A percentile compares a stretch with the other conserved stretches of the same genome.
Conservation (phyloP, 2,888 invertebrate genomes). For the Cryptocheilus praepositus region DNA sequence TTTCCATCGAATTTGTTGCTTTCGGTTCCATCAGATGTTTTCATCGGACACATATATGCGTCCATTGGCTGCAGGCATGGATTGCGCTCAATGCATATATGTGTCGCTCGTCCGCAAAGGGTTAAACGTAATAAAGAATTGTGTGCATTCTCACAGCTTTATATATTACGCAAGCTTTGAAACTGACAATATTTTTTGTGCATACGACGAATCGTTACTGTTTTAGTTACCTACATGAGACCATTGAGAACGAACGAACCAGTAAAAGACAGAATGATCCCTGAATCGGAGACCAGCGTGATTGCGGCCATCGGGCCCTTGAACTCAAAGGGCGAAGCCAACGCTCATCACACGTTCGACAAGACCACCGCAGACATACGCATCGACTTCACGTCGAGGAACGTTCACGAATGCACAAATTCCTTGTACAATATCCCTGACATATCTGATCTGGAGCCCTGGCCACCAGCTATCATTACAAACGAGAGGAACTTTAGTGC, state of each 20-base stretch:
- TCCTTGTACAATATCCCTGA: slow-evolving; percentile 81
- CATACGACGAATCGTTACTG: slow-evolving; percentile 2
- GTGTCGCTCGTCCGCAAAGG: too few species aligned
- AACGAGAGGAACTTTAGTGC: slow-evolving; percentile 81
- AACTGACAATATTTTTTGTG: not conserved
- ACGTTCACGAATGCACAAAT: slow-evolving; percentile 84
- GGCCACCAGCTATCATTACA: slow-evolving; percentile 82
- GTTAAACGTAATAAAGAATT: too few species aligned
- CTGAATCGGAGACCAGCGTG: slow-evolving; percentile 84
- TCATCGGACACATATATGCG: too few species aligned
- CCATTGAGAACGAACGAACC: slow-evolving; percentile 87
- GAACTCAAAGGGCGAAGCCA: slow-evolving; percentile 87
- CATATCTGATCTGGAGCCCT: slow-evolving; percentile 79
- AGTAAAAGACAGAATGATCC: slow-evolving; percentile 82
- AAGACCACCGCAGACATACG: slow-evolving; percentile 84
- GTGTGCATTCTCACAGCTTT: too few species aligned
- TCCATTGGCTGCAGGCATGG: too few species aligned
- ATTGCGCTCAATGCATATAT: too few species aligned
- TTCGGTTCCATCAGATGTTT: too few species aligned
- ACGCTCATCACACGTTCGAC: slow-evolving; percentile 86
- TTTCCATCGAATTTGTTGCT: too few species aligned
- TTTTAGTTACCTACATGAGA: slow-evolving; percentile 83
- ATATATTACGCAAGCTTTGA: too few species aligned
- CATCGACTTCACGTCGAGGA: slow-evolving; percentile 84
- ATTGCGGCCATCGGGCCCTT: slow-evolving; percentile 93